Evolutionary conservation across 2,113 vertebrate species (phyloP).

Genomic region (Dipodomys merriami): DNA sequence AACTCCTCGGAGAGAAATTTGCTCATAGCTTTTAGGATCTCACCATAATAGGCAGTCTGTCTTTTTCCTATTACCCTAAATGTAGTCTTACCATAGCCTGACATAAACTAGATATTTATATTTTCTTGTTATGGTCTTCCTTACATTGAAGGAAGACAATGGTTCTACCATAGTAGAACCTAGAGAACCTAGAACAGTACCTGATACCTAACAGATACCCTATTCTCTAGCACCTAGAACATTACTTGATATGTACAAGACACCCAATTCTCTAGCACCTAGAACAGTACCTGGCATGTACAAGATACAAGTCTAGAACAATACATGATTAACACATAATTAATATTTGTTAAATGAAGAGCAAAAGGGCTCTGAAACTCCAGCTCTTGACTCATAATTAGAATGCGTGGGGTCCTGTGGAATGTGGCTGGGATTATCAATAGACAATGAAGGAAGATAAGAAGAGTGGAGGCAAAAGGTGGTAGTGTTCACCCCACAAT

Average conservation of each 20-base stretch:
- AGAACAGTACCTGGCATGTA: not conserved
- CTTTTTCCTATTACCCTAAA: no score
- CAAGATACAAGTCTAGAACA: not conserved
- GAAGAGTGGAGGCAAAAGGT: no score
- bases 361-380: not conserved
- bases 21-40: no score
- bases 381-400: not conserved
- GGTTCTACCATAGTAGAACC: not conserved
- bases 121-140: no score
- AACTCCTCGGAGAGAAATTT: not conserved
- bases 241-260: not conserved
- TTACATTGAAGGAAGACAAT: not conserved
- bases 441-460: no score
- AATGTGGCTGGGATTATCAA: no score
- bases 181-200: not conserved
- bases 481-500: no score
- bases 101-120: no score
- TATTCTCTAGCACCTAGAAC: not conserved
- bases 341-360: not conserved
- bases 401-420: not conserved
- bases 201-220: not conserved
- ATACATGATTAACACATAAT: not conserved
- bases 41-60: no score
- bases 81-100: no score
- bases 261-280: not conserved